phyloP scores from a whole-genome alignment of 2,797 vertebrate genomes.

The Lutjanus argentimaculatus region DNA sequence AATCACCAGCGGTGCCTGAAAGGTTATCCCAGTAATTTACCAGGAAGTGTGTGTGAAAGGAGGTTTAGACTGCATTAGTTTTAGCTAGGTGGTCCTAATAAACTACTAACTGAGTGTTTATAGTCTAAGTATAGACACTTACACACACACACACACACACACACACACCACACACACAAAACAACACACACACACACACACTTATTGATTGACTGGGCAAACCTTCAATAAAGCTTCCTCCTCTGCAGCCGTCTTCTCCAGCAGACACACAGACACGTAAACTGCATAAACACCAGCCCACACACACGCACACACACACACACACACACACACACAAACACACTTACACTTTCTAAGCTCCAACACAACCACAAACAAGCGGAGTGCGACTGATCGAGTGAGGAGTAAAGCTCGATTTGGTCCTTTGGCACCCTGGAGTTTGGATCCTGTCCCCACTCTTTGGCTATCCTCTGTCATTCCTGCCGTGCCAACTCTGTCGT shows the following conservation, averaged over 20 bases:
- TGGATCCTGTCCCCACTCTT: conserved; percentile 71
- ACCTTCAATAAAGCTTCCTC: conserved; percentile 54
- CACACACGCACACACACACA: conserved; percentile 26
- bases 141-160: neutral
- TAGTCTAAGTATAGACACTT: conserved; percentile 12
- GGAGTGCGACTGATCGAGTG: conserved; percentile 38
- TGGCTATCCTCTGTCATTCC: conserved; percentile 64
- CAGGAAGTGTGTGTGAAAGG: too few relatives aligned
- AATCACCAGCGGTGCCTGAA: too few relatives aligned
- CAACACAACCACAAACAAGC: conserved; percentile 40
- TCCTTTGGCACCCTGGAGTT: conserved; percentile 70
- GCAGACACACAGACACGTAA: conserved; percentile 37
- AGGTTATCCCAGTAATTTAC: too few relatives aligned
- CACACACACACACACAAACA: conserved; percentile 20
- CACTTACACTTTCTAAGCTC: conserved; percentile 30
- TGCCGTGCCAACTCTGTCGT: conserved; percentile 50
- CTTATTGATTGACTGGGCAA: conserved; percentile 53
- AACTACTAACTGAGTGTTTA: conserved; percentile 1
- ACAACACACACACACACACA: neutral
- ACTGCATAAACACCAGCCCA: neutral
- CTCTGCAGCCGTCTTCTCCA: conserved; percentile 30
- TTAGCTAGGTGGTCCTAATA: neutral
- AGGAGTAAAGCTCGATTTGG: conserved; percentile 63
- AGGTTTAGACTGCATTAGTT: neutral
- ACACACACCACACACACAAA: neutral